Base-by-base conservation (phyloP, 2,888 invertebrate genomes). In the Poecilus cupreus region DNA sequence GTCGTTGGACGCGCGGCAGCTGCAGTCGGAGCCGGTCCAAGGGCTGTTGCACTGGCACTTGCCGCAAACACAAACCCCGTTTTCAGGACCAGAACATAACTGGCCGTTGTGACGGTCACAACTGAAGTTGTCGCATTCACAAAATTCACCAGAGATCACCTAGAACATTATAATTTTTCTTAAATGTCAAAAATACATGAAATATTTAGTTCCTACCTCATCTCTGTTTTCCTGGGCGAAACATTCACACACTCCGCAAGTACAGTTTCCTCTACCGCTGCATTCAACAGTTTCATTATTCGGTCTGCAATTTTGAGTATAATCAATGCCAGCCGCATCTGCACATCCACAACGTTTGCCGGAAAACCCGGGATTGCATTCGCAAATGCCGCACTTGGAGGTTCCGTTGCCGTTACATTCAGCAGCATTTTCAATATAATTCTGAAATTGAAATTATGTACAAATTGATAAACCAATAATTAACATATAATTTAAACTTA, bases 61-160 rank as follows among this genome's bases (percentile, higher is more conserved):
- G 78, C 97, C 97, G 89, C 99, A 99, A 78, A 94, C 94, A 88
- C 99, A 99, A 46, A 90, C 92, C 78, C 98, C 98, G 87, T 96
- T 95, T 18, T 92, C 92, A 0, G 92, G 90, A 0, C 96, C 96
- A 24, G 96, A 96, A 89, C 97, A 98, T 51, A 89, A 84, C 83
- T 86, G 89, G 81, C 94, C 96, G 90, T 93, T 94, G 90, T 93
- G 93, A 85, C 96, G 94, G 88, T 97, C 97, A 88, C 98, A 99
- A 24, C 96, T 95, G 90, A 97, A 98, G 90, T 98, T 97, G 89
- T 98, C 98, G 89, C 98, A 98, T 89, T 99, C 96, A 88, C 98
- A 99, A 90, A 92, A 96, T 82, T 92, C 92, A 0, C 97, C 97
- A 10, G 94, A 92, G 85, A 95, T 92, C 85, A 90, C 90, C 92